Evolutionary conservation across 2,888 invertebrate species (phyloP), one percentile per base, ranked within the genome.

Genomic region (Melanchra persicariae): DNA sequence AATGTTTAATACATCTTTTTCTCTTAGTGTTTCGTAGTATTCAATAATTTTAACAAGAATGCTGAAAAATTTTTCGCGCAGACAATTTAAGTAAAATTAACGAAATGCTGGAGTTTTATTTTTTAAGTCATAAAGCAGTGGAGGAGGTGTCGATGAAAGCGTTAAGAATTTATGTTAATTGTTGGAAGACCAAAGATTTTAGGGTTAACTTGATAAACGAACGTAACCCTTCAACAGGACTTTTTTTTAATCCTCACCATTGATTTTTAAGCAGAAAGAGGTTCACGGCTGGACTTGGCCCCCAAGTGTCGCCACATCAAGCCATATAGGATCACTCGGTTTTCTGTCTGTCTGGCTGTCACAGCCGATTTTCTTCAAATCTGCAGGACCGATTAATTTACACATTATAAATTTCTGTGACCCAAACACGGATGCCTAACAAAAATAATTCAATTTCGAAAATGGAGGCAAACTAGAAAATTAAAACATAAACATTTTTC

Each of bases 81-180:
- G 74, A 86, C 83, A 79, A 86, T n/a, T n/a, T n/a, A 85, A 83
- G 76, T 70, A 51, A 80, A 84, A 82, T 79, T 79, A 85, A 75
- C 66, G 61, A 62, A 83, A 76, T 30, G 30, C 67, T 73, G 22
- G 58, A 70, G 43, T 65, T 51, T 79, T 30, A 15, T 45, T 75
- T 70, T 79, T 77, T 74, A 22, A 61, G 52, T 47, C 55, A 58
- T 74, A 71, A 70, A 65, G 51, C 66, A 70, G 47, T 59, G 58
- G 60, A 59, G 54, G 52, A 54, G 61, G 40, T 68, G 71, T 69
- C 69, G 65, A 72, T 68, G n/a, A 47, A 51, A 58, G 71, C 70
- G 61, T 68, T 30, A 7, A 66, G 37, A 61, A 54, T 68, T 82
- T 62, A 72, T 74, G 68, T 59, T 69, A 70, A 79, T 80, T 67